Evolutionary conservation across 2,888 invertebrate species (phyloP).

Genomic region (Alcis repandata): DNA sequence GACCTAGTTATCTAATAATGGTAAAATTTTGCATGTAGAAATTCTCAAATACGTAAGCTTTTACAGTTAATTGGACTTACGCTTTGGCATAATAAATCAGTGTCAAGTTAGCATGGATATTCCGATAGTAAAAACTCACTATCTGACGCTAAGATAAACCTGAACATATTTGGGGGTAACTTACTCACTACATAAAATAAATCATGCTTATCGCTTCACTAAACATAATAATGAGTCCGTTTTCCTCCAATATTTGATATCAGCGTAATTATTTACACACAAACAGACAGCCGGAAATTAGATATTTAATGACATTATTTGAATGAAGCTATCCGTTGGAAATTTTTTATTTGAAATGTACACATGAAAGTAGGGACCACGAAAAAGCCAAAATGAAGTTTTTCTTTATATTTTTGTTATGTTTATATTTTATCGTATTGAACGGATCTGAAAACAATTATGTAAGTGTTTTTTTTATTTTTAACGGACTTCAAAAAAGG

Average conservation of each 20-base stretch:
- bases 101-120: not conserved
- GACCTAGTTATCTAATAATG: too few relatives aligned
- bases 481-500: too few relatives aligned
- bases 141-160: constrained; percentile 2
- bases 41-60: too few relatives aligned
- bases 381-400: constrained; percentile 18
- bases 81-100: too few relatives aligned
- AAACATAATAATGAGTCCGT: constrained; percentile 49
- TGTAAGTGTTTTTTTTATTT: constrained; percentile 34
- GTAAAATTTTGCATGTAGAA: too few relatives aligned
- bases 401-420: constrained; percentile 5
- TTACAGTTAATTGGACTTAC: not conserved
- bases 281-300: constrained; percentile 62
- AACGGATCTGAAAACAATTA: constrained; percentile 33
- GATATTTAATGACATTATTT: constrained; percentile 57
- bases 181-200: constrained; percentile 33
- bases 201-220: constrained; percentile 46
- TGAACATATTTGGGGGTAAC: constrained; percentile 5
- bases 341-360: constrained; percentile 34
- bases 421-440: constrained; percentile 21
- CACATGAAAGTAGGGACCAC: constrained; percentile 1
- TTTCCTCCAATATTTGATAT: constrained; percentile 50
- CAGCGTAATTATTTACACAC: constrained; percentile 51
- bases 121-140: not conserved
- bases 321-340: constrained; percentile 15